phyloP scores from a whole-genome alignment of 2,113 vertebrate genomes.

The Panthera tigris region DNA sequence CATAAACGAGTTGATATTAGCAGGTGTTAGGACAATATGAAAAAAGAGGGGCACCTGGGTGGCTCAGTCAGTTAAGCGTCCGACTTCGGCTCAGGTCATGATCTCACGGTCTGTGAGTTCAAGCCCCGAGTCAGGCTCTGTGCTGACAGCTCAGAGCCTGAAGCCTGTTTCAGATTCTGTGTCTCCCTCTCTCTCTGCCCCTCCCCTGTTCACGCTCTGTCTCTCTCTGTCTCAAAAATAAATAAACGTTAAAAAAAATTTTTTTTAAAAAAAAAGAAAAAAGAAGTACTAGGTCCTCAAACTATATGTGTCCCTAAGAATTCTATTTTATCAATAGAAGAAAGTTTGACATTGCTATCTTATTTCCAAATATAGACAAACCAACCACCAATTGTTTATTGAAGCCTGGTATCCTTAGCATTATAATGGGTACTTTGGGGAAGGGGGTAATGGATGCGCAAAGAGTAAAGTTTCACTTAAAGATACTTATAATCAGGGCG shows the following conservation, averaged over 20 bases:
- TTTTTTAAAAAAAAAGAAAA: slow-evolving; percentile 12
- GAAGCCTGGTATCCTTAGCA: not conserved
- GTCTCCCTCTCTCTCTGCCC: too few relatives aligned
- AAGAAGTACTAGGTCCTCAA: not conserved
- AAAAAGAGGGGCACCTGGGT: not conserved
- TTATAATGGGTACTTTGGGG: not conserved
- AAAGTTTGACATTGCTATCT: not conserved
- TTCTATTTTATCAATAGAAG: slow-evolving; percentile 3
- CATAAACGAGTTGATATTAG: not conserved
- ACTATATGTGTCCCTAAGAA: slow-evolving; percentile 6
- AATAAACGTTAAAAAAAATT: too few relatives aligned
- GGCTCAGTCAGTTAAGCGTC: too few relatives aligned
- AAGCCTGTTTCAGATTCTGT: too few relatives aligned
- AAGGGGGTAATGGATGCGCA: not conserved
- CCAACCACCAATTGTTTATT: not conserved
- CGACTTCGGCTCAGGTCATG: too few relatives aligned
- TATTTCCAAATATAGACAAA: slow-evolving; percentile 34
- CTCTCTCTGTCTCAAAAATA: too few relatives aligned
- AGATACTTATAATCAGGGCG: not conserved
- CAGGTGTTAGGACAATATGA: not conserved
- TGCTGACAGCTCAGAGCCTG: too few relatives aligned
- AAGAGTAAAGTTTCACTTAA: slow-evolving; percentile 15
- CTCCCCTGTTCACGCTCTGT: too few relatives aligned
- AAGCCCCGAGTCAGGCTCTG: too few relatives aligned
- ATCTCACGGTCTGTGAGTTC: too few relatives aligned